Percentiles rank a stretch among this genome's conserved stretches.
Conservation (phyloP, 2,888 invertebrate species). For the Penaeus monodon region DNA sequence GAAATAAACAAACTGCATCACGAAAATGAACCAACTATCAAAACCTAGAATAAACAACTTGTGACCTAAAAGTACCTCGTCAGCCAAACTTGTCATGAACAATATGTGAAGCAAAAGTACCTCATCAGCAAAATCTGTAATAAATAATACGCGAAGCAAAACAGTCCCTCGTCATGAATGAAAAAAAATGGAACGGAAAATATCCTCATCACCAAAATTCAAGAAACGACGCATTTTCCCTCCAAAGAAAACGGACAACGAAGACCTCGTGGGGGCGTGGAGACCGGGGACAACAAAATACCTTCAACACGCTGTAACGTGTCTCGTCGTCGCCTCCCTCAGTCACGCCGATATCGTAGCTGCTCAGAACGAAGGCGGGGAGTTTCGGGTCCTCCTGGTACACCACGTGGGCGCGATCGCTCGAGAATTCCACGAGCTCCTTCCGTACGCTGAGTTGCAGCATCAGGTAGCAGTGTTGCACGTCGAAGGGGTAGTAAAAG, state of each 20-base stretch:
- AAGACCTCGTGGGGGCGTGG: not conserved
- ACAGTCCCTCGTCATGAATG: no score
- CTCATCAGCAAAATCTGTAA: no score
- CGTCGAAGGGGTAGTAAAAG: slow-evolving; percentile 61
- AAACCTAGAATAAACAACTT: not conserved
- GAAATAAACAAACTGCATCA: not conserved
- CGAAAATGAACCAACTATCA: no score
- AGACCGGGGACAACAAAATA: not conserved
- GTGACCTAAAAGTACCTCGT: no score
- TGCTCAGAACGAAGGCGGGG: slow-evolving; percentile 42
- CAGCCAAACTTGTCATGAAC: no score
- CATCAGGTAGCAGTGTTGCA: slow-evolving; percentile 43
- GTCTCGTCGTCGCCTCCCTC: slow-evolving; percentile 43
- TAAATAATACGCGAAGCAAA: no score
- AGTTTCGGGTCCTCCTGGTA: slow-evolving; percentile 50
- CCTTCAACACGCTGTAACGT: slow-evolving; percentile 36
- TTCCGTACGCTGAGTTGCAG: slow-evolving; percentile 43
- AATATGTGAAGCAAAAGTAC: no score
- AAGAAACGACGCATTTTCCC: no score
- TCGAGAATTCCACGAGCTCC: slow-evolving; percentile 37
- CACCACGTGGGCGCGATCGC: slow-evolving; percentile 14
- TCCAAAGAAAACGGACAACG: not conserved
- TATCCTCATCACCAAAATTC: no score
- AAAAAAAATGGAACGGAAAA: no score
- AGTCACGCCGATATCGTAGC: slow-evolving; percentile 29